Evolutionary conservation across 2,113 vertebrate genomes (phyloP).

Genomic region (Nanorana parkeri): DNA sequence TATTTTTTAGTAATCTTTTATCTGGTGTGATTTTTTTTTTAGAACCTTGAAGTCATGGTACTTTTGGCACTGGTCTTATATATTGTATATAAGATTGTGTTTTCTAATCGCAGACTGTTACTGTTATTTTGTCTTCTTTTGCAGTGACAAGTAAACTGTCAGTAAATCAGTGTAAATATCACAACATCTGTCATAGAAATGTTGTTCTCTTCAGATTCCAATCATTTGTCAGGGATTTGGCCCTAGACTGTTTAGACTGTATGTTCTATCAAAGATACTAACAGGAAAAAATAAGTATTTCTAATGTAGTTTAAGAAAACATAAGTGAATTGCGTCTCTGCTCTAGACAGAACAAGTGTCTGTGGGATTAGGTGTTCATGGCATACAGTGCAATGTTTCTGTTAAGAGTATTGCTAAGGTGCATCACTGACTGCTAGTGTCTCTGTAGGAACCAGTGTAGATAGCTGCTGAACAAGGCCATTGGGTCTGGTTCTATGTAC

Average conservation of each 20-base stretch:
- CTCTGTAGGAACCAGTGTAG: conserved; percentile 17
- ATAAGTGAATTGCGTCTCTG: neutral
- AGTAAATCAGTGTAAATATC: neutral
- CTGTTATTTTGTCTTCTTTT: too few relatives aligned
- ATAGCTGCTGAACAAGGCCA: conserved; percentile 3
- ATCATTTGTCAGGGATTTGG: neutral
- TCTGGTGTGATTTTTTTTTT: too few relatives aligned
- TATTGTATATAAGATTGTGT: too few relatives aligned
- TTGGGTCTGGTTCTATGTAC: conserved; percentile 17
- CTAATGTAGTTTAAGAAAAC: neutral
- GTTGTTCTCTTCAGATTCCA: neutral
- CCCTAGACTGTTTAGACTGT: neutral
- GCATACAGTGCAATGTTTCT: neutral
- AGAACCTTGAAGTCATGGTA: too few relatives aligned
- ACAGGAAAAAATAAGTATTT: neutral
- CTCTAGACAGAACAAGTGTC: neutral
- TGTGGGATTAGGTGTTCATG: neutral
- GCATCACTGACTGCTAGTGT: neutral
- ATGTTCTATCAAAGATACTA: neutral
- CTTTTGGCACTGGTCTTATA: too few relatives aligned
- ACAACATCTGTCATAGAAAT: neutral
- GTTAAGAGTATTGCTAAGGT: neutral
- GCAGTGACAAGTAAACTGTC: too few relatives aligned
- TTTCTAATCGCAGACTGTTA: too few relatives aligned
- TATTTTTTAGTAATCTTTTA: too few relatives aligned